Base-by-base conservation (phyloP, 2,797 vertebrate genomes). In the Chelonia mydas region DNA sequence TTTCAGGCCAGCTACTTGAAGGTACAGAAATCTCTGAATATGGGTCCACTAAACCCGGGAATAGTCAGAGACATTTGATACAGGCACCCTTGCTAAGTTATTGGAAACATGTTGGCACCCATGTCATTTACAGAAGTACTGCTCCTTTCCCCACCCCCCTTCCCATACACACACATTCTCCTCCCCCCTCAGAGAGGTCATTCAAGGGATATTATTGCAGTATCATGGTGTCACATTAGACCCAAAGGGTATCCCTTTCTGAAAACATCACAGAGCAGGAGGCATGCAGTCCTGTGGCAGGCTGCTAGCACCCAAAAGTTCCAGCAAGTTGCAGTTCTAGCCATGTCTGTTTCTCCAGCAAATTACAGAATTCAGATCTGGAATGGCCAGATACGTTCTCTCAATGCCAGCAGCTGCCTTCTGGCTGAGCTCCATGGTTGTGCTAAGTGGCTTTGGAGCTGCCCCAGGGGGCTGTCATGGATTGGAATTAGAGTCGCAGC, bases 371-470 rank as follows among this genome's bases (percentile, higher is more conserved):
- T 0, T 79, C 78, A 86, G 78, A 54, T 5, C 10, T 92, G 92
- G 91, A 79, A 77, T 79, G 87, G 91, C 89, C 91, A 90, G 92
- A 89, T 90, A 88, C 80, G 85, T 83, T 91, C 88, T 86, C 59
- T 82, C 85, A 50, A 90, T 95, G 94, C 95, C 94, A 96, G 89
- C 11, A 0, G 91, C 95, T 94, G 84, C 82, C 19, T 94, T 85
- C 95, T 97, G 96, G 97, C 97, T 87, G 88, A 76, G 92, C 88
- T 97, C 96, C 95, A 94, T 0, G 0, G 83, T 80, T 97, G 94
- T 94, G 90, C 89, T 97, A 97, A 97, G 94, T 97, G 96, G 96
- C 96, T 97, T 96, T 97, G 96, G 97, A 97, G 87, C 95, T 96
- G 96, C 96, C 95, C 96, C 96, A 97, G 92, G 93, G 96, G 94